Base-by-base conservation (phyloP, 2,113 vertebrate genomes). In the Acinonyx jubatus region DNA sequence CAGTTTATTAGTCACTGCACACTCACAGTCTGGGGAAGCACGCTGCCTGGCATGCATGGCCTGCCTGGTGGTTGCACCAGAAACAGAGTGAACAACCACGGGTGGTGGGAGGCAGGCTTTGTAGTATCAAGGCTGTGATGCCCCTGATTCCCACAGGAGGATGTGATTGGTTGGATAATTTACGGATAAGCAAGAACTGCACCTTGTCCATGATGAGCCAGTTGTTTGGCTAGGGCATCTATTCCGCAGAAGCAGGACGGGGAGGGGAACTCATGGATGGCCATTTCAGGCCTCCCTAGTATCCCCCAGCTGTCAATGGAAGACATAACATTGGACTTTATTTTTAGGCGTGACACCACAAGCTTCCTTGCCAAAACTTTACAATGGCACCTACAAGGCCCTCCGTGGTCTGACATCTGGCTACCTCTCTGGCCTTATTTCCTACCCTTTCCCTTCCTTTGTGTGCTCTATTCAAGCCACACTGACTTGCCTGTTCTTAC, bases 1-100 rank as follows among this genome's bases (percentile, higher is more conserved):
- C 5, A 29, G n/a, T 38, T 21, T 7, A 63, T 76, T 27, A 65
- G 71, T 66, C 74, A 21, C 57, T 3, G 0, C n/a, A 11, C 11
- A 18, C 74, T 82, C 57, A 12, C 4, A 57, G 41, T 5, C 31
- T 1, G 21, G 31, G 55, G 15, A 33, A n/a, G 38, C 6, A 4
- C 2, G 8, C 45, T 48, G 36, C 4, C 4, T 0, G 1, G 36
- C 52, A 29, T 19, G 7, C 3, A 1, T 21, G 69, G 31, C 45
- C 18, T 45, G 29, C 27, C 0, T 0, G 12, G 9, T 23, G 16
- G 2, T 1, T 85, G 31, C 25, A 33, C 15, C 50, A n/a, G 71
- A 7, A 52, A 27, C 36, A 16, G 45, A 85, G 9, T 41, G 7
- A 86, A 61, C 48, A 5, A 1, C 45, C 29, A 33, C 13, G 41